A percentile compares a stretch with the other conserved stretches of the same genome.
phyloP scores from a whole-genome alignment of 2,113 vertebrate genomes.

The Forbesichthys papilliferus region DNA sequence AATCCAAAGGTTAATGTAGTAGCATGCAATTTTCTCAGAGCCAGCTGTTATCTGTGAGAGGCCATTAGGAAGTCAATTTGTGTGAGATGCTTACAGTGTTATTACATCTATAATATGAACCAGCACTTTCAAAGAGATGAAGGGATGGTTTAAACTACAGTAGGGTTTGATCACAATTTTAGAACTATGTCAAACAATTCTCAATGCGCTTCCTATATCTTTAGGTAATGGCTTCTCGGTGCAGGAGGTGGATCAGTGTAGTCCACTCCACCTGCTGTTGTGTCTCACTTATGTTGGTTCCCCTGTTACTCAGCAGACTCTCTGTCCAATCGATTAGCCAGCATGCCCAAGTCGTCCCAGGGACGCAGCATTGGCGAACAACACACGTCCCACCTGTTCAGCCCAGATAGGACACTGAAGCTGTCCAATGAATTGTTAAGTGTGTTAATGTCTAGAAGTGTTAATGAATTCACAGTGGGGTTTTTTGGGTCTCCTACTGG shows the following conservation, averaged over 20 bases:
- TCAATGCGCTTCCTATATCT: too few species aligned
- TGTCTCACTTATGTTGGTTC: conserved; percentile 13
- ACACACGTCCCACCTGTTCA: conserved; percentile 62
- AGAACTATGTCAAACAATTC: too few species aligned
- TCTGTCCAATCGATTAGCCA: conserved; percentile 66
- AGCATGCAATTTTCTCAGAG: too few species aligned
- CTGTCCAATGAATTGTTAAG: conserved; percentile 9
- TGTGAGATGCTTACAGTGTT: too few species aligned
- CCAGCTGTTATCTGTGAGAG: too few species aligned
- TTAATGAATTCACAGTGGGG: conserved; percentile 41
- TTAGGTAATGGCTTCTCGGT: not conserved
- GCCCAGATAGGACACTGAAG: conserved; percentile 42
- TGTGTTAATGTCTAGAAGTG: conserved; percentile 43
- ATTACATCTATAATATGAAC: too few species aligned
- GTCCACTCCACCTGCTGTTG: not conserved
- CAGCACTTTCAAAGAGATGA: too few species aligned
- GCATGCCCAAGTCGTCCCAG: conserved; percentile 32
- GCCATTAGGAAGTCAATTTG: too few species aligned
- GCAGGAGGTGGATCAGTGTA: not conserved
- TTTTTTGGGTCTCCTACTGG: conserved; percentile 25
- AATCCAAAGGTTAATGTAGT: too few species aligned
- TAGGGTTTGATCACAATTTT: too few species aligned
- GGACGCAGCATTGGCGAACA: conserved; percentile 37
- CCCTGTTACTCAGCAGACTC: conserved; percentile 52
- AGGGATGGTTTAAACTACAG: too few species aligned